Evolutionary conservation across 53 echinoderm and acorn worm species (phyloP), one percentile per base, ranked within the genome.

Genomic region (Holothuria scabra): DNA sequence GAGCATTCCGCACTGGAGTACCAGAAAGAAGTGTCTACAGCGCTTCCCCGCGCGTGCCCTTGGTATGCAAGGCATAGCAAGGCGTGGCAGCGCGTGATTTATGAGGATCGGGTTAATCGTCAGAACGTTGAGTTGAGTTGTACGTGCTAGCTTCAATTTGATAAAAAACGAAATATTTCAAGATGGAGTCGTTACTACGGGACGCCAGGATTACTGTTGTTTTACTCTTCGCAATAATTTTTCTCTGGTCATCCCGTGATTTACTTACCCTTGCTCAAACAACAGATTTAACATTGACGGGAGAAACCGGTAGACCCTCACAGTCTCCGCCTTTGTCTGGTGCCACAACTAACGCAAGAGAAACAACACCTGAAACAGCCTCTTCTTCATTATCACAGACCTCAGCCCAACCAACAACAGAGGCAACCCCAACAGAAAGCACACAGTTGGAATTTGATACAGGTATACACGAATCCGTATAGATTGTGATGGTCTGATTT

Each of bases 361-460:
- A 2, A 41, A 32, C 31, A 41, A 41, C 67, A 67, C 34, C 69
- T 9, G 3, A 10, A 4, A 12, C 34, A 2, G 34, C 37, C 33
- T 12, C 69, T 20, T 22, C 69, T 30, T 37, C 69, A 12, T 34
- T 13, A 16, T n/a, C 35, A 20, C 69, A 14, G 18, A 30, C 34
- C 16, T 4, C 41, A 13, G 38, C 69, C 5, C n/a, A n/a, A 18
- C 19, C 9, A 69, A 30, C 69, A 33, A 69, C 69, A 34, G 35
- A 69, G 38, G 21, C 69, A 2, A 69, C 69, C 6, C 31, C 69
- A 32, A 33, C 69, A 30, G 69, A 69, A 34, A 69, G 69, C 35
- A 69, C 69, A 1, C 69, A 38, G 38, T 34, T 69, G 20, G 69
- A 69, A 69, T 69, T 69, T 32, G 38, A 69, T 12, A 69, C 69